Conservation (phyloP, 2,797 vertebrate genomes). For the Mionectes olivaceus region DNA sequence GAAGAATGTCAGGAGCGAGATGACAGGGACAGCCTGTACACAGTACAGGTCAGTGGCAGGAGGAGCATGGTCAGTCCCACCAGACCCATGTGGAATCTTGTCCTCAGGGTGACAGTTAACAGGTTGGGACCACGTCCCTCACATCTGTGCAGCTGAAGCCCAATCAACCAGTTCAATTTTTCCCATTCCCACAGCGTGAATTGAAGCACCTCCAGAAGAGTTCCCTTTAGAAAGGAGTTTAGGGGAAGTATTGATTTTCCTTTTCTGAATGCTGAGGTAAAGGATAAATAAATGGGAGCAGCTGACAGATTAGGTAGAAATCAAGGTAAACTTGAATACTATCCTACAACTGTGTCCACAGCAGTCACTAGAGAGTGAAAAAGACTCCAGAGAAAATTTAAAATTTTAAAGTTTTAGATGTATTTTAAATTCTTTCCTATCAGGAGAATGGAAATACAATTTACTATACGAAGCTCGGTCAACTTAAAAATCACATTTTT, state of each 20-base stretch:
- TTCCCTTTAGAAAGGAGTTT: not conserved
- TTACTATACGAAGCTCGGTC: not conserved
- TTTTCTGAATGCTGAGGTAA: not conserved
- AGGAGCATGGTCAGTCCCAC: not conserved
- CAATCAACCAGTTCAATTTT: not conserved
- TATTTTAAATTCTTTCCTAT: not conserved
- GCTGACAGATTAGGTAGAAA: not conserved
- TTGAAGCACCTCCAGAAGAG: not conserved
- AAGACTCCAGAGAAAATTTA: not conserved
- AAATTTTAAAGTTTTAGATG: not conserved
- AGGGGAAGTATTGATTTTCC: not conserved
- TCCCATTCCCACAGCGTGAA: not conserved
- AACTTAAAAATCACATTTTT: not conserved
- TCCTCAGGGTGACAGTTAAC: not conserved
- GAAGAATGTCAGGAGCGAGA: not conserved
- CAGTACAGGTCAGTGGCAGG: accelerated
- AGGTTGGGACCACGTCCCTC: accelerated
- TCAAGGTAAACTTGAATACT: not conserved
- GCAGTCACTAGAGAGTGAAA: not conserved
- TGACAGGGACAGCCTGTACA: not conserved
- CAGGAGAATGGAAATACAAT: not conserved
- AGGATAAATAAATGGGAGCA: not conserved
- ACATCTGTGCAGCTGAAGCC: not conserved
- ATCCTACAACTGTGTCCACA: not conserved
- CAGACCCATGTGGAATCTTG: accelerated